These are phyloP conservation scores for Gymnodraco acuticeps DNA, from an alignment of 2,797 vertebrate genomes.

Conservation along the genomic window DNA sequence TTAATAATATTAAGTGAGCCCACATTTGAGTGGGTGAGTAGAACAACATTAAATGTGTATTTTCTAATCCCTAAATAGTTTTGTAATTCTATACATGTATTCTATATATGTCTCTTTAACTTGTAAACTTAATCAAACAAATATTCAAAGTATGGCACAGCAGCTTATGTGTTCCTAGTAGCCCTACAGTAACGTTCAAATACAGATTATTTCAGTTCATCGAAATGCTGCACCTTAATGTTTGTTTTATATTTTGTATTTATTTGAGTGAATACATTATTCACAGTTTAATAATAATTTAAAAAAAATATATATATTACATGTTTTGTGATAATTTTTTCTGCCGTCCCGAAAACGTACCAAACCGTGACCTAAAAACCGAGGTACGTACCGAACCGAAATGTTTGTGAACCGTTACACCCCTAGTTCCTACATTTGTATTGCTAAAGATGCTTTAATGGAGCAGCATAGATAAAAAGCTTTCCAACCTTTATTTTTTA, in stretches of 20 bases:
- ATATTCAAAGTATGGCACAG: conserved; percentile 20
- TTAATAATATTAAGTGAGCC: conserved; percentile 1
- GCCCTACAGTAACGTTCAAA: no score
- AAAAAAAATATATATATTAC: no score
- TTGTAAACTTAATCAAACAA: not conserved
- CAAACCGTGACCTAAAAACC: no score
- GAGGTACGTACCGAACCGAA: no score
- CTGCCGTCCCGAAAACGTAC: no score
- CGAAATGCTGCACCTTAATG: no score
- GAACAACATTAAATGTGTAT: not conserved
- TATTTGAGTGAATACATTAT: no score
- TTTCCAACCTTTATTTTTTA: conserved; percentile 15
- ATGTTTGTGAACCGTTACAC: no score
- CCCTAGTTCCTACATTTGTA: not conserved
- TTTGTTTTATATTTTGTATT: no score
- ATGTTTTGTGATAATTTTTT: no score
- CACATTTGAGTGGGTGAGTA: not conserved
- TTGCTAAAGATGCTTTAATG: conserved; percentile 18
- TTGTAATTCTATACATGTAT: not conserved
- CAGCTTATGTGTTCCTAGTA: not conserved
- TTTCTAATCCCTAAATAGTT: not conserved
- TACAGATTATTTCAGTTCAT: no score
- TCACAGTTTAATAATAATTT: no score
- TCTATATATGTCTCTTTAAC: not conserved
- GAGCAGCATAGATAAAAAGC: conserved; percentile 16